Evolutionary conservation across 2,888 invertebrate genomes (phyloP), one percentile per base, ranked within the genome.

Genomic region (Cheilosia grossa): DNA sequence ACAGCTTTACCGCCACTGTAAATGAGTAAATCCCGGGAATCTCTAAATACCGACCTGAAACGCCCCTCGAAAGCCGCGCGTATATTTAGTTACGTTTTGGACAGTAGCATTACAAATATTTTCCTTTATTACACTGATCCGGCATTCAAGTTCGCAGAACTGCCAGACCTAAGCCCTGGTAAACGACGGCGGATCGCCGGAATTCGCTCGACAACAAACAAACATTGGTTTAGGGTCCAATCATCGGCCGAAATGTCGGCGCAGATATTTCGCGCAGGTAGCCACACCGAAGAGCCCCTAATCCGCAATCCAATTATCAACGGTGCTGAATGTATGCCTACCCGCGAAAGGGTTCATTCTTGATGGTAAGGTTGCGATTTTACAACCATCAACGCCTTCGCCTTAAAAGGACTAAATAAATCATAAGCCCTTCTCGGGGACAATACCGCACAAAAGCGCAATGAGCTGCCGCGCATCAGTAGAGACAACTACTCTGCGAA

Each of bases 231-330:
- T 56, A 33, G 21, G 59, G 21, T 37, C 49, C 42, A 44, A 58
- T 66, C 47, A 66, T 17, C 53, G 21, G 19, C 56, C 9, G 42
- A 69, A 17, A 44, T 30, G 33, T 42, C 33, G 37, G 10, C n/a
- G 40, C 61, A 63, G 33, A 30, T 30, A 19, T 19, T 19, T 17
- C 3, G 21, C 63, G 1, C 44, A 82, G 40, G 63, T 51, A 61
- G 10, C 53, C 9, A 15, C 6, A 21, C n/a, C n/a, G 9, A 37
- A 0, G 37, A 13, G 37, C 4, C 21, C 42, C 37, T 56, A 74
- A 51, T 79, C 59, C 47, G 27, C 64, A 83, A 83, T 83, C 83
- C 79, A 80, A 80, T 83, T 83, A 83, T 83, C 54, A 33, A 83
- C 27, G 83, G 83, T 80, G 70, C 69, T 83, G 75, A 83, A 66